phyloP scores from a whole-genome alignment of 1,140 invertebrate genomes.

The Hermetia illucens region DNA sequence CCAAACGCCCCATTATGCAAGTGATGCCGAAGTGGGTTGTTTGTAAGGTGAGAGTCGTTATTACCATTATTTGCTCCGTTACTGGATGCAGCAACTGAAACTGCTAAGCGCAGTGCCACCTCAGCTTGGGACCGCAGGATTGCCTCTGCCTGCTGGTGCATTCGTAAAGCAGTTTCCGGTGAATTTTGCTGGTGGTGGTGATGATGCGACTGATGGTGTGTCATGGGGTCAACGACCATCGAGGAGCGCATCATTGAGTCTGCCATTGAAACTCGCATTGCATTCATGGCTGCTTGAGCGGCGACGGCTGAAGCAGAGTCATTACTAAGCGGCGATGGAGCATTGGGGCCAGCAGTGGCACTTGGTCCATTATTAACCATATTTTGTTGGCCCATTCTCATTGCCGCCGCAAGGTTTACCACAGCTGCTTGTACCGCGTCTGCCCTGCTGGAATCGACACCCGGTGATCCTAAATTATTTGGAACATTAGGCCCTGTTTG shows the following conservation, averaged over 20 bases:
- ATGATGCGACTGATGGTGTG: slow-evolving; percentile 32
- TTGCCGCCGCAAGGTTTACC: slow-evolving; percentile 62
- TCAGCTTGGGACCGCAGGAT: slow-evolving; percentile 69
- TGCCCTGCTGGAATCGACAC: slow-evolving; percentile 27
- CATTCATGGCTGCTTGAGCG: slow-evolving; percentile 28
- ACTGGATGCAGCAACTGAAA: slow-evolving; percentile 36
- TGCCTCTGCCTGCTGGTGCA: slow-evolving; percentile 59
- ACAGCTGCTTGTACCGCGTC: slow-evolving; percentile 53
- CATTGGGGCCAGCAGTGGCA: slow-evolving; percentile 11
- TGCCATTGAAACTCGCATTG: slow-evolving; percentile 21
- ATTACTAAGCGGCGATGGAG: slow-evolving; percentile 10
- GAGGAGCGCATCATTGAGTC: slow-evolving; percentile 16
- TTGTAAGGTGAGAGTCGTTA: not conserved
- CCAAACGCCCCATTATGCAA: too few species aligned
- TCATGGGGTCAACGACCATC: slow-evolving; percentile 12
- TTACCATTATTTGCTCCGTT: not conserved
- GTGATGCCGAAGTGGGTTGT: too few species aligned
- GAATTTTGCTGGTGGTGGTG: slow-evolving; percentile 39
- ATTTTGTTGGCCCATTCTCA: slow-evolving; percentile 45
- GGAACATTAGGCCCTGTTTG: slow-evolving; percentile 39
- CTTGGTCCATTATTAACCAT: slow-evolving; percentile 15
- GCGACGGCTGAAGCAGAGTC: slow-evolving; percentile 26
- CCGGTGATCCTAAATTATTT: slow-evolving; percentile 23
- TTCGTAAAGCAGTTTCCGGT: slow-evolving; percentile 52
- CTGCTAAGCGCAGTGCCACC: slow-evolving; percentile 62